These are phyloP conservation scores for Unio pictorum DNA, from an alignment of 2,888 invertebrate species.

Conservation along the genomic window DNA sequence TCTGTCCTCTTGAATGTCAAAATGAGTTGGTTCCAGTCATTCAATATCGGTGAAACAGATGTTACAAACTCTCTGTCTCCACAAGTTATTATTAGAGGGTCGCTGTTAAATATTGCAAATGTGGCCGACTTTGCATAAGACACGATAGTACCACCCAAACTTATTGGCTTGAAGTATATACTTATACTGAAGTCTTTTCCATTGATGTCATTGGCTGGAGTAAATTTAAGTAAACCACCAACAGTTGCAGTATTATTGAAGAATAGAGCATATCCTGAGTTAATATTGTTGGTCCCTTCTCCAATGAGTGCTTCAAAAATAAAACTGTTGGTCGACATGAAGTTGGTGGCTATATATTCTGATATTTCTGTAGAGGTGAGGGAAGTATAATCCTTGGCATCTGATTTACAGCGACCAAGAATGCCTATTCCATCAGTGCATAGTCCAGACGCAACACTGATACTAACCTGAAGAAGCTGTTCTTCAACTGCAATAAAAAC, in stretches of 20 bases:
- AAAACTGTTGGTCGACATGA: constrained; percentile 20
- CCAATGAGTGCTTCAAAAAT: constrained; percentile 25
- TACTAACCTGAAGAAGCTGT: constrained; percentile 30
- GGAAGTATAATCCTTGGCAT: constrained; percentile 21
- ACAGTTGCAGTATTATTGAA: constrained; percentile 46
- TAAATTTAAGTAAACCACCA: constrained; percentile 24
- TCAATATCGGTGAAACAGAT: constrained; percentile 12
- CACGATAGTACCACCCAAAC: constrained; percentile 38
- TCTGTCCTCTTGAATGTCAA: constrained; percentile 32
- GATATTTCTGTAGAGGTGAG: constrained; percentile 25
- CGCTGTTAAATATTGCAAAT: constrained; percentile 41
- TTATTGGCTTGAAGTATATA: constrained; percentile 45
- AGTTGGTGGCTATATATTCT: constrained; percentile 18
- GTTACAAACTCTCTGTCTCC: constrained; percentile 24
- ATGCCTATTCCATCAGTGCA: constrained; percentile 38
- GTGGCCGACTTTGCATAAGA: constrained; percentile 43
- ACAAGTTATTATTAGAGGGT: constrained; percentile 37
- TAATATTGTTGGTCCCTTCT: constrained; percentile 11
- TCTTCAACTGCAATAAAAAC: constrained; percentile 23
- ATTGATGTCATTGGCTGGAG: constrained; percentile 13
- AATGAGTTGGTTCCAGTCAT: constrained; percentile 53
- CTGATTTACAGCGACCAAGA: constrained; percentile 35
- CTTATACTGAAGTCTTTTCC: constrained; percentile 42
- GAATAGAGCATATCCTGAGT: constrained; percentile 43
- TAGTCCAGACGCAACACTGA: constrained; percentile 18